Evolutionary conservation across 2,797 vertebrate genomes (phyloP).

Genomic region (Garrulus glandarius): DNA sequence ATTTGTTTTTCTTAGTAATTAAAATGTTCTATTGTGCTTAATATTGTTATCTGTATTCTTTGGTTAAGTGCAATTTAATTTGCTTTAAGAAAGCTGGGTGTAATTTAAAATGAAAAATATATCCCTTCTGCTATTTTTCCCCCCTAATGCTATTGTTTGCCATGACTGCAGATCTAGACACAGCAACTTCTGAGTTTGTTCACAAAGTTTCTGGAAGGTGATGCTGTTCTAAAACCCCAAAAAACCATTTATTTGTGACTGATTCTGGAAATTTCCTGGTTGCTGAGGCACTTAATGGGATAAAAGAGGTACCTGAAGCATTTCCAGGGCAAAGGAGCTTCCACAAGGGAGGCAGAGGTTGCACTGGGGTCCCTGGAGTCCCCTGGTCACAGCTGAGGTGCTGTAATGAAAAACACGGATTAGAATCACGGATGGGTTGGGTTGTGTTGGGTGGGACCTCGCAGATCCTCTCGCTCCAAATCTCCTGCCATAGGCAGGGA

Average conservation of each 20-base stretch:
- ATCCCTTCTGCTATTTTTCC: background rate
- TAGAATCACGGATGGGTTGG: background rate
- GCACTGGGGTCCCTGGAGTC: background rate
- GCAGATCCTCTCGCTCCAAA: background rate
- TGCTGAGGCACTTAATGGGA: background rate
- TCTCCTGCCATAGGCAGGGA: background rate
- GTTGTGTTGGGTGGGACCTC: background rate
- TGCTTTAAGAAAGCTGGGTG: conserved; percentile 29
- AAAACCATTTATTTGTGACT: background rate
- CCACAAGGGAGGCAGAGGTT: background rate
- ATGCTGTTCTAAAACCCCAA: background rate
- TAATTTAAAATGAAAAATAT: conserved; percentile 35
- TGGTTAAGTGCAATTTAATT: conserved; percentile 60
- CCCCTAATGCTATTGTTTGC: background rate
- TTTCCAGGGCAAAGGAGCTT: background rate
- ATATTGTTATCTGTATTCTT: conserved; percentile 56
- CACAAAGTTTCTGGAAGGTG: background rate
- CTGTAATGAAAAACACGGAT: background rate
- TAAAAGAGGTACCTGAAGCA: background rate
- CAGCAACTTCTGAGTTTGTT: background rate
- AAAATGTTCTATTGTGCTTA: conserved; percentile 55
- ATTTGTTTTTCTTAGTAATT: conserved; percentile 67
- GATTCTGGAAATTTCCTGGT: background rate
- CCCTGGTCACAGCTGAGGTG: background rate
- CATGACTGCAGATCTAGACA: background rate